Conservation (phyloP, 1,140 invertebrate genomes). For the Popillia japonica region DNA sequence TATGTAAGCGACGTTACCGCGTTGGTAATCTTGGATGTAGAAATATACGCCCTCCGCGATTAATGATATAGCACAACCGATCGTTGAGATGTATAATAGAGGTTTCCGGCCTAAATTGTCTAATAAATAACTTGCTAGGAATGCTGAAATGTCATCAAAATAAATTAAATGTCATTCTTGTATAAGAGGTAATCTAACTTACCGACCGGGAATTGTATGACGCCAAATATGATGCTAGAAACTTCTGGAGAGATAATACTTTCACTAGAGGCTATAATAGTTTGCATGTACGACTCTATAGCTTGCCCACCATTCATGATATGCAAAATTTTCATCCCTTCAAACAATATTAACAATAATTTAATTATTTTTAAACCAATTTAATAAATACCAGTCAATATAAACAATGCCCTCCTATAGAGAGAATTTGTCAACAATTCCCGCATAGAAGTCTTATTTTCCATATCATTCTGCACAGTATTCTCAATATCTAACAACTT, state of each 20-base stretch:
- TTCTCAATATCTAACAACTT: conserved; percentile 44
- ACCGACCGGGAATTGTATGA: conserved; percentile 46
- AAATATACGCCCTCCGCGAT: conserved; percentile 68
- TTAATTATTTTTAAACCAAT: not conserved
- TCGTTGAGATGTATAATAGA: conserved; percentile 70
- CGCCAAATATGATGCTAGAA: conserved; percentile 46
- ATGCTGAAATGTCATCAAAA: conserved; percentile 61
- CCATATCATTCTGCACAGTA: conserved; percentile 40
- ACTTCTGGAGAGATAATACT: conserved; percentile 44
- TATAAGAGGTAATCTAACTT: not conserved
- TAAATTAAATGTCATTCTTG: not conserved
- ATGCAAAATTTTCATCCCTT: conserved; percentile 46
- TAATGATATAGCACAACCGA: conserved; percentile 64
- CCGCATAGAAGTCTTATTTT: conserved; percentile 41
- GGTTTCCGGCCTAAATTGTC: conserved; percentile 75
- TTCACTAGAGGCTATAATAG: conserved; percentile 42
- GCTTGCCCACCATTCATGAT: conserved; percentile 43
- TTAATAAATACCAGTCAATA: conserved; percentile 41
- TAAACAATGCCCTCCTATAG: conserved; percentile 43
- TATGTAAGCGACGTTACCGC: conserved; percentile 57
- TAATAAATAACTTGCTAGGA: conserved; percentile 68
- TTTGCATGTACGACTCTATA: conserved; percentile 47
- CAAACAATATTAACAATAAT: not conserved
- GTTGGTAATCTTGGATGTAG: conserved; percentile 61
- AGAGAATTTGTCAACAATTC: conserved; percentile 36